Percentiles rank a stretch among this genome's conserved stretches.
Conservation (phyloP, 2,113 vertebrate genomes). For the Hepsetus odoe region DNA sequence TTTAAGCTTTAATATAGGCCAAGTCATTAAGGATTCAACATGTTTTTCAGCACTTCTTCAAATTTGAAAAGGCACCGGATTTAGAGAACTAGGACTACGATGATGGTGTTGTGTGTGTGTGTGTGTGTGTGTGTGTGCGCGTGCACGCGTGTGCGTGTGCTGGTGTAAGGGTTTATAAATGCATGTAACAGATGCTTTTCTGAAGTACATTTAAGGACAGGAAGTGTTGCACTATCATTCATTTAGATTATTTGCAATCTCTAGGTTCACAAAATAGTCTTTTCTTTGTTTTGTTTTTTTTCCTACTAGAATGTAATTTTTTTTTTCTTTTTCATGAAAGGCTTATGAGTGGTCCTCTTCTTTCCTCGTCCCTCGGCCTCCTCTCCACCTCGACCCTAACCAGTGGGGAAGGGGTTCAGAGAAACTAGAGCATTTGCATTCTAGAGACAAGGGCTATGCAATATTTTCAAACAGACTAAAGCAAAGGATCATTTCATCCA, state of each 20-base stretch:
- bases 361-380: slow-evolving; percentile 43
- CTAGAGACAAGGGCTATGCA: slow-evolving; percentile 61
- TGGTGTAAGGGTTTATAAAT: slow-evolving; percentile 31
- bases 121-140: too few relatives aligned
- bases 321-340: not conserved
- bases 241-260: slow-evolving; percentile 32
- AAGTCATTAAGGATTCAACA: not conserved
- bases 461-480: slow-evolving; percentile 54
- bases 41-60: not conserved
- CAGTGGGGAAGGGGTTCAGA: slow-evolving; percentile 50
- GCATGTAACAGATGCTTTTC: slow-evolving; percentile 52
- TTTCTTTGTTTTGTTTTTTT: not conserved
- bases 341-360: not conserved
- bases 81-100: not conserved
- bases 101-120: not conserved
- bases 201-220: slow-evolving; percentile 41
- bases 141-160: too few relatives aligned
- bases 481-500: not conserved
- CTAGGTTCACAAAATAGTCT: not conserved
- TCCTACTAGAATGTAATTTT: not conserved
- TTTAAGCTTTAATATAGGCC: too few relatives aligned
- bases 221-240: slow-evolving; percentile 35
- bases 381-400: slow-evolving; percentile 47
- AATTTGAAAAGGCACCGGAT: not conserved
- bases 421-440: slow-evolving; percentile 56